These are phyloP conservation scores for Tetragonisca angustula DNA, from an alignment of 2,888 invertebrate genomes.

Conservation along the genomic window DNA sequence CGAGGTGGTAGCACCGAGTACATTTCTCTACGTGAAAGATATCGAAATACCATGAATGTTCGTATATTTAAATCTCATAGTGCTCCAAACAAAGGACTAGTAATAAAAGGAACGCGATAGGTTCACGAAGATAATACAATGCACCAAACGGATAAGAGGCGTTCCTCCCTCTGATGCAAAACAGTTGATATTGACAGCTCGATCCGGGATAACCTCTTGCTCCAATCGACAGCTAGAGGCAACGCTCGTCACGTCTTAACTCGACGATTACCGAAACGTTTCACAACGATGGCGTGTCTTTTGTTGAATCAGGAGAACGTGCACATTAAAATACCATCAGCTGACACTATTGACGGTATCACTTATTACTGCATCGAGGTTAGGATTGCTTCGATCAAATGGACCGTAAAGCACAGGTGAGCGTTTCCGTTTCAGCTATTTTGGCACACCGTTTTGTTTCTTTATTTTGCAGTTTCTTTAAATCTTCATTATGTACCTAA, in stretches of 20 bases:
- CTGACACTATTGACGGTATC: slow-evolving; percentile 88
- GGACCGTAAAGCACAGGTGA: slow-evolving; percentile 92
- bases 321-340: slow-evolving; percentile 88
- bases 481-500: too few species aligned
- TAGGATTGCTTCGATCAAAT: slow-evolving; percentile 89
- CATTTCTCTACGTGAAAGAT: neutral
- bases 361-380: slow-evolving; percentile 91
- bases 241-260: slow-evolving; percentile 33
- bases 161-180: slow-evolving; percentile 52
- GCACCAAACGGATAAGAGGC: slow-evolving; percentile 40
- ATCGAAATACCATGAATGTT: slow-evolving; percentile 51
- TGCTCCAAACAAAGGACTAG: slow-evolving; percentile 26
- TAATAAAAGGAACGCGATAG: slow-evolving; percentile 29
- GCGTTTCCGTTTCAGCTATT: neutral
- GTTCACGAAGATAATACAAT: slow-evolving; percentile 36
- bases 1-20: slow-evolving; percentile 44
- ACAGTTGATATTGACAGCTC: slow-evolving; percentile 40
- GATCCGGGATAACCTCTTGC: slow-evolving; percentile 58
- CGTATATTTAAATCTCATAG: neutral
- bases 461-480: neutral
- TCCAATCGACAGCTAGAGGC: slow-evolving; percentile 18
- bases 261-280: neutral
- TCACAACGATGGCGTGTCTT: slow-evolving; percentile 89
- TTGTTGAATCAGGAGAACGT: slow-evolving; percentile 89
- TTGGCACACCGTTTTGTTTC: neutral